Percentiles rank a stretch among this genome's conserved stretches.
These are phyloP conservation scores for Leucopsar rothschildi DNA, from an alignment of 2,113 vertebrate species.

Conservation along the genomic window DNA sequence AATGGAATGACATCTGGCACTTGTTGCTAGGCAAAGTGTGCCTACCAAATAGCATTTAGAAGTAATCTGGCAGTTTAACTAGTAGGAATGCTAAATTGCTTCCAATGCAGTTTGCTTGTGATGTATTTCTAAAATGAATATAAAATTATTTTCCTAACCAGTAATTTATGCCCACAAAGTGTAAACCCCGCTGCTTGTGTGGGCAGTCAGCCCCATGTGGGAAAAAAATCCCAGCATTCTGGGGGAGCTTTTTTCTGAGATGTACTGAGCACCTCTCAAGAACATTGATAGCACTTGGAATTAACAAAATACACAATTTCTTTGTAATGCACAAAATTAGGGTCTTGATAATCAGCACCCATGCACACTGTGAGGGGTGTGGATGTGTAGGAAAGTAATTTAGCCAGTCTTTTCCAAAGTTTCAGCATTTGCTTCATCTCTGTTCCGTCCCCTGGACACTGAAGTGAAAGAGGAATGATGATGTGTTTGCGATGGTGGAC, in stretches of 20 bases:
- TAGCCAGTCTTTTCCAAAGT: neutral
- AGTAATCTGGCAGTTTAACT: neutral
- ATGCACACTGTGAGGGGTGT: neutral
- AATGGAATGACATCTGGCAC: slow-evolving; percentile 33
- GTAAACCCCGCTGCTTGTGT: neutral
- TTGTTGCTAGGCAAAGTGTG: slow-evolving; percentile 55
- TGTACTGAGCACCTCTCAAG: neutral
- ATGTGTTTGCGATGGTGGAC: neutral
- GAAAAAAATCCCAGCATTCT: neutral
- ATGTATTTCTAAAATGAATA: neutral
- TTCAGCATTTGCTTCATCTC: neutral
- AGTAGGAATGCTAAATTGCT: slow-evolving; percentile 14
- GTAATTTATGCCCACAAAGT: neutral
- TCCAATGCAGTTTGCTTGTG: neutral
- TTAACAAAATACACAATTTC: neutral
- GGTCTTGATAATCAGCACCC: neutral
- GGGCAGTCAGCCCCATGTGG: neutral
- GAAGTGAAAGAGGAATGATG: neutral
- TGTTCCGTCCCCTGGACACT: neutral
- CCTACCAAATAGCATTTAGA: neutral
- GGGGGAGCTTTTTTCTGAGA: neutral
- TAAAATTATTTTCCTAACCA: neutral
- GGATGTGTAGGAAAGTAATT: neutral
- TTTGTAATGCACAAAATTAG: neutral
- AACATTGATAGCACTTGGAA: neutral